Evolutionary conservation across 2,113 vertebrate genomes (phyloP).

Genomic region (Vulpes ferrilata): DNA sequence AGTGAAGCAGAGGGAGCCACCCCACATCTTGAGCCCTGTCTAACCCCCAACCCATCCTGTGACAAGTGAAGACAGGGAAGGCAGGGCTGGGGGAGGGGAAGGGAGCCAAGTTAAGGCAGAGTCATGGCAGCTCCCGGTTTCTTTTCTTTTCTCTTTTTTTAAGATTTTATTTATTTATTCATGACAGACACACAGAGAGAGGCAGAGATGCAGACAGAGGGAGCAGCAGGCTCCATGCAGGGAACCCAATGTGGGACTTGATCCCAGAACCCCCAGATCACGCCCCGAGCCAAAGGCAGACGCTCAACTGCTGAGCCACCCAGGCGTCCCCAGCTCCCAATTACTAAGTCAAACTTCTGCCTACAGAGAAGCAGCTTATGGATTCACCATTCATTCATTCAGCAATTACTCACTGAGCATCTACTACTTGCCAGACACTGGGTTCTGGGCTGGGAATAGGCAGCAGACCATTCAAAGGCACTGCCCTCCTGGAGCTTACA

Average conservation of each 20-base stretch:
- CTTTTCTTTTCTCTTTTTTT: too few species aligned
- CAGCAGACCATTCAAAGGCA: not conserved
- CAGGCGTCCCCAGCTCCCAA: not conserved
- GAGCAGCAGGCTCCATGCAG: too few species aligned
- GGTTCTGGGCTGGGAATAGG: not conserved
- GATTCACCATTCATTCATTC: not conserved
- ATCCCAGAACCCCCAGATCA: too few species aligned
- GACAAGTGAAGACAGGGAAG: not conserved
- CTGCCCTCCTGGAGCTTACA: not conserved
- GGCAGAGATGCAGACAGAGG: too few species aligned
- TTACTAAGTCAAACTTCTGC: not conserved
- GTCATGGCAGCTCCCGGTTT: not conserved
- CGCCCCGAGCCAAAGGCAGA: too few species aligned
- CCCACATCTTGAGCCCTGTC: not conserved
- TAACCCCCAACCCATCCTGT: not conserved
- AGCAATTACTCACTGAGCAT: not conserved
- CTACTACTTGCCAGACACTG: not conserved
- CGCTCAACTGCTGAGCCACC: too few species aligned
- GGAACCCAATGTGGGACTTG: too few species aligned
- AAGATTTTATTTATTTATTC: too few species aligned
- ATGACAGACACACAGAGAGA: too few species aligned
- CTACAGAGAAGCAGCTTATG: not conserved
- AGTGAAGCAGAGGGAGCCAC: not conserved
- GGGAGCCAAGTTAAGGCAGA: not conserved
- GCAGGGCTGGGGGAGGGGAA: accelerated